These are phyloP conservation scores for Arrhopalites spinosus DNA, from an alignment of 2,888 invertebrate genomes.

Conservation along the genomic window DNA sequence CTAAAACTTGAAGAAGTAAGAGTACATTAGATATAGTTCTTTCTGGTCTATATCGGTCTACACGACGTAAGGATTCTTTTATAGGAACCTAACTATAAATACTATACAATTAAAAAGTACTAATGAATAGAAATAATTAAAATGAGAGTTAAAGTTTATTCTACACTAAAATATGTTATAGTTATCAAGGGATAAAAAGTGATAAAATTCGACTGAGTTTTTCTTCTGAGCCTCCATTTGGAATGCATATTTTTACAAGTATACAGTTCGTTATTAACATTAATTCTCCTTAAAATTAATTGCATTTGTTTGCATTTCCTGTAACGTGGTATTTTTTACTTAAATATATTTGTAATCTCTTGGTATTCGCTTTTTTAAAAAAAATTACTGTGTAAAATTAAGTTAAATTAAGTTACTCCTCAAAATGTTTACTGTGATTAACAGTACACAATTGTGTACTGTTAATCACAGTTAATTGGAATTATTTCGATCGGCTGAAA, in stretches of 20 bases:
- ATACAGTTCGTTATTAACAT: background rate
- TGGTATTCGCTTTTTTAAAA: slow-evolving; percentile 13
- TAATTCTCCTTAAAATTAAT: background rate
- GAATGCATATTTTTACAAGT: background rate
- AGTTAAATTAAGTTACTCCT: background rate
- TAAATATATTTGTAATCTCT: slow-evolving; percentile 9
- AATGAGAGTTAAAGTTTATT: background rate
- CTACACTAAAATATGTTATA: background rate
- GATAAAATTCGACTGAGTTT: slow-evolving; percentile 4
- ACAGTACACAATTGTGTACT: background rate
- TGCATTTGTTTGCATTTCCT: background rate
- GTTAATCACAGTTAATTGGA: too few species aligned
- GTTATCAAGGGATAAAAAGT: background rate
- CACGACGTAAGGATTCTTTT: too few species aligned
- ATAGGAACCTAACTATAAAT: too few species aligned
- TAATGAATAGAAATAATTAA: too few species aligned
- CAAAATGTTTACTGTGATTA: background rate
- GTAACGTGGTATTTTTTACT: background rate
- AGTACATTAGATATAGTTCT: too few species aligned
- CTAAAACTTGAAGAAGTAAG: too few species aligned
- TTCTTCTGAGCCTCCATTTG: too few species aligned
- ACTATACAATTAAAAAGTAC: too few species aligned
- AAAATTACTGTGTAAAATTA: slow-evolving; percentile 12
- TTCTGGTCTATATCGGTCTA: too few species aligned
- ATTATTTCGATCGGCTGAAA: slow-evolving; percentile 48